These are phyloP conservation scores for Ptychobarbus kaznakovi DNA, from an alignment of 2,797 vertebrate species.

Conservation along the genomic window DNA sequence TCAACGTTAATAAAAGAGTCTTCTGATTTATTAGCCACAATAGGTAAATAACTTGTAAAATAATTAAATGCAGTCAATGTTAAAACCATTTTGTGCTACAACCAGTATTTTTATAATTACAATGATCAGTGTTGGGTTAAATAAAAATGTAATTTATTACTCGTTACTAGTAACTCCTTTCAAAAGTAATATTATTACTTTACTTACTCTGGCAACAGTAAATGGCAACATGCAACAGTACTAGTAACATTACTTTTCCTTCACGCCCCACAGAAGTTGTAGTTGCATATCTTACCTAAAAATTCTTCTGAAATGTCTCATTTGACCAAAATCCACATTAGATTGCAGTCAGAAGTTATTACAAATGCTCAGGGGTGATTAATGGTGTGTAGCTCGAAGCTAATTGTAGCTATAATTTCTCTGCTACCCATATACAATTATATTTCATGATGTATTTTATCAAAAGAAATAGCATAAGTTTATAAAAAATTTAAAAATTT, in stretches of 20 bases:
- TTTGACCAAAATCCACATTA: neutral
- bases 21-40: neutral
- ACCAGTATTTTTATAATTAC: neutral
- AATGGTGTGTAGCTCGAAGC: too few species aligned
- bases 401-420: too few species aligned
- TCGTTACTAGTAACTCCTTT: neutral
- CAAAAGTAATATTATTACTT: neutral
- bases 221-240: too few species aligned
- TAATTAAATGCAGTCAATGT: neutral
- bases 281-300: too few species aligned
- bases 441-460: too few species aligned
- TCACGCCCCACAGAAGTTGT: neutral
- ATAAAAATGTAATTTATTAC: neutral
- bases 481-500: too few species aligned
- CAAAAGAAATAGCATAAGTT: too few species aligned
- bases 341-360: neutral
- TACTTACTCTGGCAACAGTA: too few species aligned
- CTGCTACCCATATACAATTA: too few species aligned
- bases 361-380: too few species aligned
- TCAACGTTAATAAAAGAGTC: neutral
- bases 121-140: neutral
- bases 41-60: neutral
- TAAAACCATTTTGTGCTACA: neutral
- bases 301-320: too few species aligned
- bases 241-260: neutral